phyloP scores from a whole-genome alignment of 2,888 invertebrate genomes.

The Apodemia mormo region DNA sequence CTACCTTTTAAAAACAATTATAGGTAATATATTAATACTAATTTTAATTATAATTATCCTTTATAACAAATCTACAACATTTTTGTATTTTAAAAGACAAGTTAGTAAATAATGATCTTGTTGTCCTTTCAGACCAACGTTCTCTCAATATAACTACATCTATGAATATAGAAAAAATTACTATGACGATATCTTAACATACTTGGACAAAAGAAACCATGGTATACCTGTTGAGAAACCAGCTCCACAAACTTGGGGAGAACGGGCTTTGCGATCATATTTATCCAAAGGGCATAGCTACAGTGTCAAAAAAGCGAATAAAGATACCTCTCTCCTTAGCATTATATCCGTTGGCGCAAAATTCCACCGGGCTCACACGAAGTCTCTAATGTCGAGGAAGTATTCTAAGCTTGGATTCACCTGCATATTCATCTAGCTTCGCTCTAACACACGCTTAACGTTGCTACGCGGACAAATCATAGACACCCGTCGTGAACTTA shows the following conservation, averaged over 20 bases:
- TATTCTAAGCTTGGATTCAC: constrained; percentile 83
- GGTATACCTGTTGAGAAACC: constrained; percentile 87
- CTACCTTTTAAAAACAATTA: too few relatives aligned
- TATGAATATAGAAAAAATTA: constrained; percentile 93
- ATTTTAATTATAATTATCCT: too few relatives aligned
- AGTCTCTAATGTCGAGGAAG: constrained; percentile 88
- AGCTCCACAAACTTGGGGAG: constrained; percentile 92
- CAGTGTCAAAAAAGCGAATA: constrained; percentile 84
- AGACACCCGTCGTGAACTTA: constrained; percentile 68
- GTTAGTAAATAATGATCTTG: too few relatives aligned
- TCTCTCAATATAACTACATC: constrained; percentile 90
- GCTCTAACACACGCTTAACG: constrained; percentile 72
- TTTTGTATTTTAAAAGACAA: too few relatives aligned
- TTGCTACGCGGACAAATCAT: constrained; percentile 64
- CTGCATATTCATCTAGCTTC: constrained; percentile 76
- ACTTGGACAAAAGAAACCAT: constrained; percentile 87
- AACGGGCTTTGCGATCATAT: constrained; percentile 89
- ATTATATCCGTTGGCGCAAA: constrained; percentile 85
- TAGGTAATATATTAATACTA: too few relatives aligned
- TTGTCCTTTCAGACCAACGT: constrained; percentile 84
- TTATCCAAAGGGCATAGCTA: constrained; percentile 85
- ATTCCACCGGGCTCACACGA: constrained; percentile 88
- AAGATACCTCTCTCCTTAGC: constrained; percentile 81
- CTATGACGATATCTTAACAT: constrained; percentile 92
- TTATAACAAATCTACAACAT: too few relatives aligned